Base-by-base conservation (phyloP, 2,797 vertebrate species). In the Melanotaenia nigrans region DNA sequence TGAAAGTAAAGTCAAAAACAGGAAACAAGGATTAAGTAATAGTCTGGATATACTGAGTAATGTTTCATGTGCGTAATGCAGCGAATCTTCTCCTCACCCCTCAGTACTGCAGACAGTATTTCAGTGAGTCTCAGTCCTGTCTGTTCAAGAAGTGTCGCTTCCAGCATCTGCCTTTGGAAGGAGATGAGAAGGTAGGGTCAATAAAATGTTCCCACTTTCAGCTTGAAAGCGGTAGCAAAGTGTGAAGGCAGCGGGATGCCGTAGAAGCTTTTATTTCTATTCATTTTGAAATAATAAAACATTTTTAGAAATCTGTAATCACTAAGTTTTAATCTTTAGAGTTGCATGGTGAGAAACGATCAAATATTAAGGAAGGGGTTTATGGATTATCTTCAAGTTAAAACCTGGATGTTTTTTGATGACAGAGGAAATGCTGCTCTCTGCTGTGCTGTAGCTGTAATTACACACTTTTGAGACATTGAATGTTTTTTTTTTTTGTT, bases 101-200 rank as follows among this genome's bases (percentile, higher is more conserved):
- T 57, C 77, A 95, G 94, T 98, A 97, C 68, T 99, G 97, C 93
- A 92, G 90, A 86, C 91, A 80, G 13, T 95, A 96, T 89, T 99
- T 99, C 90, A 95, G 91, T 78, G 95, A 96, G 10, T 86, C 93
- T 13, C 81, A 86, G 78, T 90, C 90, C 32, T 98, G 97, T 83
- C 62, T 75, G 14, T 94, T 92, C 89, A 68, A 83, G 77, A 68
- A 69, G 3, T 97, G 97, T 82, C 84, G 92, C 79, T 99, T 93
- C 90, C 80, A 72, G 45, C 97, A 99, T 53, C 85, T 95, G n/a
- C 96, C 95, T 51, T 58, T 84, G 63, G 86, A 94, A 63, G 93
- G 92, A 0, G 94, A 98, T 79, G 97, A 98, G 89, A 96, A 96
- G 96, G 98, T 98, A 94, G 78, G 71, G 3, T 24, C 11, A 16